A percentile compares a stretch with the other conserved stretches of the same genome.
Evolutionary conservation across 2,797 vertebrate species (phyloP).

Genomic region (Pristis pectinata): DNA sequence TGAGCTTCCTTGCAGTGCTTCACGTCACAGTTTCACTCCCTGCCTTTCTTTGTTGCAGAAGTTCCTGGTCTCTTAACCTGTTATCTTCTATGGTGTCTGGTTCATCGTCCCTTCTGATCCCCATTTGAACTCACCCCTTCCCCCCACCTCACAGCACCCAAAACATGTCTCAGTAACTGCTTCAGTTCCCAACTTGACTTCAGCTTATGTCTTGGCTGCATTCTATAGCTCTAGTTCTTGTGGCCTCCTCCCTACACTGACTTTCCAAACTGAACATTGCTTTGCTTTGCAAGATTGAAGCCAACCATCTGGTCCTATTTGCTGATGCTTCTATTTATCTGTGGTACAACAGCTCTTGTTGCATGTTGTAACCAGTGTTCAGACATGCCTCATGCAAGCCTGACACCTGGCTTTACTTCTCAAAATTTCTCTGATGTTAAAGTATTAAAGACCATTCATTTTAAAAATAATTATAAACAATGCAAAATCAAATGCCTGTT

Average conservation of each 20-base stretch:
- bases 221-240: neutral
- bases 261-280: neutral
- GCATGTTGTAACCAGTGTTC: neutral
- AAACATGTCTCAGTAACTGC: neutral
- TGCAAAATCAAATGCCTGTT: no score
- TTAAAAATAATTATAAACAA: no score
- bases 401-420: neutral
- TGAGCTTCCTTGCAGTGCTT: neutral
- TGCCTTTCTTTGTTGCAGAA: neutral
- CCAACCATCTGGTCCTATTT: neutral
- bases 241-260: neutral
- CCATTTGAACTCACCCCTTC: neutral
- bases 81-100: neutral
- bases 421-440: neutral
- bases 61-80: neutral
- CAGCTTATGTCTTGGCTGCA: neutral
- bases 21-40: neutral
- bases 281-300: neutral
- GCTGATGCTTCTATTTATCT: neutral
- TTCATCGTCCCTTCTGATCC: neutral
- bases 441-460: no score
- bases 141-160: no score
- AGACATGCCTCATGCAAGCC: neutral
- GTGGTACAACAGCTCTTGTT: neutral
- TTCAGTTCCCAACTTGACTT: neutral